A percentile compares a stretch with the other conserved stretches of the same genome.
These are phyloP conservation scores for Margaritifera margaritifera DNA, from an alignment of 2,888 invertebrate species.

Conservation along the genomic window DNA sequence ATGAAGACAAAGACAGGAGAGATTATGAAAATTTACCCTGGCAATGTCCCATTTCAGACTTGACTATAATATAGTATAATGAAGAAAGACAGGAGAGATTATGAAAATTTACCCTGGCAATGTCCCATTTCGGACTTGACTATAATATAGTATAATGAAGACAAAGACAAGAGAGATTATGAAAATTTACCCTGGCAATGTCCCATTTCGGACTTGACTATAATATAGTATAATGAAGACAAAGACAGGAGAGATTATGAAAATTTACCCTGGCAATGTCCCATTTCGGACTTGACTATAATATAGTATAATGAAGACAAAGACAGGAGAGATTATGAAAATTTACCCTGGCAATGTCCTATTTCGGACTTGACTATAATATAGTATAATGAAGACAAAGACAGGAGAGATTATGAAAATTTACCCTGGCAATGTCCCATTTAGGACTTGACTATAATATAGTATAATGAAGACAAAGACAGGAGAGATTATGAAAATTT, in stretches of 20 bases:
- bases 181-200: constrained; percentile 45
- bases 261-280: constrained; percentile 35
- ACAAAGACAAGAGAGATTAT: background rate
- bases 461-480: background rate
- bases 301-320: background rate
- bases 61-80: background rate
- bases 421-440: constrained; percentile 39
- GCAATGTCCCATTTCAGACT: constrained; percentile 31
- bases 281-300: constrained; percentile 24
- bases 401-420: constrained; percentile 1
- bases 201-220: constrained; percentile 41
- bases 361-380: constrained; percentile 35
- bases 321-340: background rate
- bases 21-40: constrained; percentile 28
- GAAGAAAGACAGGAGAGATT: background rate
- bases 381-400: background rate
- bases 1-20: background rate
- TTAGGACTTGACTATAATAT: too few relatives aligned
- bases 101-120: constrained; percentile 33
- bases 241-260: background rate
- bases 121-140: constrained; percentile 29
- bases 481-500: constrained; percentile 2
- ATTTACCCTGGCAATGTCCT: constrained; percentile 39
- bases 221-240: too few relatives aligned
- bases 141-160: too few relatives aligned